phyloP scores from a whole-genome alignment of 2,113 vertebrate genomes.

The Vidua chalybeata region DNA sequence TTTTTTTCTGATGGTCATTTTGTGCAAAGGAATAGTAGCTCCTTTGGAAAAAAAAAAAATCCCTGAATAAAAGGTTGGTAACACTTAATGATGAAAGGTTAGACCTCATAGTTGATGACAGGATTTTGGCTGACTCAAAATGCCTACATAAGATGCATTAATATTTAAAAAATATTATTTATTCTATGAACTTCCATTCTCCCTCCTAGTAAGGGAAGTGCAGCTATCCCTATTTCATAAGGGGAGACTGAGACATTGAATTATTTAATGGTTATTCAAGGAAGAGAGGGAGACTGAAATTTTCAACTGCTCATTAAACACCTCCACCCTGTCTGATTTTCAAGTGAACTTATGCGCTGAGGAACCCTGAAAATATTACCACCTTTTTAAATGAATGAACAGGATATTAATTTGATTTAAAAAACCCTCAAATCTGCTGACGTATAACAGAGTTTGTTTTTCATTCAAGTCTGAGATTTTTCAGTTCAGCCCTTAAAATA shows the following conservation, averaged over 20 bases:
- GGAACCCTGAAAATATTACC: background rate
- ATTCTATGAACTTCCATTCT: background rate
- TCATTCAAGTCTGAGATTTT: background rate
- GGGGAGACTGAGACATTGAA: background rate
- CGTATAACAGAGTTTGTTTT: background rate
- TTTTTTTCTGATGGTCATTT: background rate
- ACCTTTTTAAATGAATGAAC: background rate
- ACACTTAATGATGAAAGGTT: fast-evolving
- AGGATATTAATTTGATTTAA: background rate
- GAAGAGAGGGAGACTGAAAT: background rate
- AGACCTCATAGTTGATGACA: background rate
- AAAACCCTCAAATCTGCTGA: background rate
- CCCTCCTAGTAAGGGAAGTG: background rate
- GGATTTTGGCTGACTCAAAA: background rate
- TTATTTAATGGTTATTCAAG: background rate
- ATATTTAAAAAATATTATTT: background rate
- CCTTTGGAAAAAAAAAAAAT: background rate
- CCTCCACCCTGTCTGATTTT: background rate
- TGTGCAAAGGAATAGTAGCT: background rate
- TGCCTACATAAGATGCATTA: background rate
- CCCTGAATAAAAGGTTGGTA: background rate
- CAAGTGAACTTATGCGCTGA: background rate
- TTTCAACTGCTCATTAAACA: background rate
- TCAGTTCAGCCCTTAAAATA: background rate
- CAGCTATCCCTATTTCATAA: background rate